phyloP scores from a whole-genome alignment of 2,797 vertebrate species.

The Gobionotothen gibberifrons region DNA sequence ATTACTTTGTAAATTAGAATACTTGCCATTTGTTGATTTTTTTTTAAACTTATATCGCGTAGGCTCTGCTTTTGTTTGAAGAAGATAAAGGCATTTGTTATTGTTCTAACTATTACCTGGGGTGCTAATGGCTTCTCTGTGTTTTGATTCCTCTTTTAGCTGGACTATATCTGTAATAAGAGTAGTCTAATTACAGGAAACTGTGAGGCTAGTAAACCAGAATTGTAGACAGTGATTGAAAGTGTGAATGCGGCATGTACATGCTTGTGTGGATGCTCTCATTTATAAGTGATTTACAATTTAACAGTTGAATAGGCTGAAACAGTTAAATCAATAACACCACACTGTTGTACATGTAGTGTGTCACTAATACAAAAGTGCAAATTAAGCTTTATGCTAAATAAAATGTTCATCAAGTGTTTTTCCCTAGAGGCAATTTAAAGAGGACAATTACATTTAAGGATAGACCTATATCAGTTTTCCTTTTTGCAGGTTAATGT shows the following conservation, averaged over 20 bases:
- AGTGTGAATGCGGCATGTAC: conserved; percentile 24
- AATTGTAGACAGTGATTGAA: conserved; percentile 40
- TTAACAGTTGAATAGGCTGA: neutral
- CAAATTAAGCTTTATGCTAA: neutral
- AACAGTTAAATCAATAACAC: conserved; percentile 5
- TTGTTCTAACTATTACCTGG: conserved; percentile 54
- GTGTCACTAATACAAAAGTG: neutral
- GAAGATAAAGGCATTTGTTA: conserved; percentile 49
- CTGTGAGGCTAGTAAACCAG: conserved; percentile 38
- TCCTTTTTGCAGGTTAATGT: neutral
- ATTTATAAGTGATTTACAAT: conserved; percentile 13
- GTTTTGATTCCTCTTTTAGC: conserved; percentile 57
- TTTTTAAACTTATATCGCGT: conserved; percentile 55
- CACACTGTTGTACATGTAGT: neutral
- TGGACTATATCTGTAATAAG: conserved; percentile 63
- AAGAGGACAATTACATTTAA: neutral
- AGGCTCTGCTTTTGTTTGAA: conserved; percentile 40
- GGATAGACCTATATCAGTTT: neutral
- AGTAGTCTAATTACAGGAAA: conserved; percentile 62
- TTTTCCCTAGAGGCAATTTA: neutral
- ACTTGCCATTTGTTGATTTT: conserved; percentile 23
- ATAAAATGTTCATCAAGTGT: neutral
- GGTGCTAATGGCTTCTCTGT: conserved; percentile 28
- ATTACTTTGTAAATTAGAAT: conserved; percentile 46
- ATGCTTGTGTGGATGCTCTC: conserved; percentile 17